Evolutionary conservation across 2,113 vertebrate genomes (phyloP).

Genomic region (Pseudonaja textilis): DNA sequence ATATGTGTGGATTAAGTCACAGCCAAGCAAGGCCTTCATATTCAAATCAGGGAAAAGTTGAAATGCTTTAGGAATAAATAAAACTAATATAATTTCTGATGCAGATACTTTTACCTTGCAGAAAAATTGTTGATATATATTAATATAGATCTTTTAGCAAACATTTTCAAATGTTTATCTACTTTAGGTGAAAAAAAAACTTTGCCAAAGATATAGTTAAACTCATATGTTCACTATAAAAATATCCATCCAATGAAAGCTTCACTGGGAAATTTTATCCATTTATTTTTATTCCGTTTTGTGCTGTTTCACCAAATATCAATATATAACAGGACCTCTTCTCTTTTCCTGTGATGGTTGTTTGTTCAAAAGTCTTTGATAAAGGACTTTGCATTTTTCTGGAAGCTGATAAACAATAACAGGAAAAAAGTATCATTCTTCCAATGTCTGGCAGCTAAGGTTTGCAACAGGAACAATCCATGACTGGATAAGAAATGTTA

Average conservation of each 20-base stretch:
- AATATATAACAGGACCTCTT: background rate
- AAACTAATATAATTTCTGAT: conserved; percentile 22
- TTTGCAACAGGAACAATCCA: background rate
- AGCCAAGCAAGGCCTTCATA: conserved; percentile 21
- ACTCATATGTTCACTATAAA: background rate
- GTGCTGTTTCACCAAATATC: background rate
- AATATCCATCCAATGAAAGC: background rate
- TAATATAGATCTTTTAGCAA: background rate
- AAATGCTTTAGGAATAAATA: conserved; percentile 53
- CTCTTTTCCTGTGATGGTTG: background rate
- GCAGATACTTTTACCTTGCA: conserved; percentile 41
- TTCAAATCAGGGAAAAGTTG: background rate
- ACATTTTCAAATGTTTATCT: background rate
- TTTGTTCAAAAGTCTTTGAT: background rate
- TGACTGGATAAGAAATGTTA: background rate
- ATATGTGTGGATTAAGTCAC: background rate
- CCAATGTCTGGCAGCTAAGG: background rate
- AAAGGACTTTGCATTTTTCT: background rate
- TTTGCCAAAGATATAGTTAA: background rate
- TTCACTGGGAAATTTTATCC: background rate
- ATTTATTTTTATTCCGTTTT: background rate
- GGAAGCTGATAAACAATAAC: background rate
- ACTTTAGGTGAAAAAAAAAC: background rate
- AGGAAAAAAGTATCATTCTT: background rate
- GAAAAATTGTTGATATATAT: conserved; percentile 43